Base-by-base conservation (phyloP, 2,888 invertebrate species). In the Chaetogeoica ovagalla region DNA sequence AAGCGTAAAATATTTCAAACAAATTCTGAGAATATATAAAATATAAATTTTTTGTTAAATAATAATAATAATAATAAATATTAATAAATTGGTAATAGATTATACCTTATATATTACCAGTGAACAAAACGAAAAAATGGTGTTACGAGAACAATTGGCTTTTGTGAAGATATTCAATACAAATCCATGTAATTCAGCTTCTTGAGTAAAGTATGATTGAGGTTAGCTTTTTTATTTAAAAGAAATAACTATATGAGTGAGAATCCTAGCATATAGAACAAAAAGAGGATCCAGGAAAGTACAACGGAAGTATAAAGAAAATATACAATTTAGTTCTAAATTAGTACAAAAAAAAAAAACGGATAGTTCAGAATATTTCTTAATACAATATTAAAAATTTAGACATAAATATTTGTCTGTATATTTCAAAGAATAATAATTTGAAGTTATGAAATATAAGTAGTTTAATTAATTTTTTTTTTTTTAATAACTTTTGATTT, bases 101-200 rank as follows among this genome's bases (percentile, higher is more conserved):
- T 21, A 74, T n/a, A n/a, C n/a, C 2, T 30, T 4, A 30, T n/a
- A 74, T 65, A 65, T 39, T 39, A 15, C 74, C 65, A 37, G 74
- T 39, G 23, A 21, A 55, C 65, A 21, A 6, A 15, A 74, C 30
- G 19, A 62, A 65, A 74, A 74, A 55, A n/a, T 37, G 55, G 65
- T 52, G 65, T 65, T 65, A 74, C 55, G 23, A 66, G 39, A 55
- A 66, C 74, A 75, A 66, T 57, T 75, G 65, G 57, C 39, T 37
- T 74, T 74, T 74, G 65, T 65, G 5, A 74, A 74, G 65, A 65
- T 37, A 66, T 75, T 75, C 39, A 57, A 2, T 21, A 66, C 57
- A 57, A 65, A 65, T 39, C 57, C 57, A 66, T 74, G 55, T 65
- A 74, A 74, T 74, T 21, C 55, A 55, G 37, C 19, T 65, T 9